Conservation (phyloP, 2,797 vertebrate species). For the Sebastes alutus region DNA sequence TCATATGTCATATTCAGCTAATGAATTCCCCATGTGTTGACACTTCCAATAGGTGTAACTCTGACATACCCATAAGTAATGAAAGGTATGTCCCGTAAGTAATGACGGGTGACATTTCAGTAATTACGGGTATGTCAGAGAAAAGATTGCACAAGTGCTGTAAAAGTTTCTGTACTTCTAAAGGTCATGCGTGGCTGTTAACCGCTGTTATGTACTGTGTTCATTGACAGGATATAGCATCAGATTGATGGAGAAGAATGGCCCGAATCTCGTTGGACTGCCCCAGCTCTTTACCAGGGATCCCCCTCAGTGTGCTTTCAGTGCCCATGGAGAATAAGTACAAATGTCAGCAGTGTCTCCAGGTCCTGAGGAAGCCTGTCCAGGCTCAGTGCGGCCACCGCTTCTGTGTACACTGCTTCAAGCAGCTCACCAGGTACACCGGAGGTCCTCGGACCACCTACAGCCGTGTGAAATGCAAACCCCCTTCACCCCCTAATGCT, state of each 20-base stretch:
- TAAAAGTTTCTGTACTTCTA: neutral
- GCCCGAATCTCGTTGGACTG: conserved; percentile 85
- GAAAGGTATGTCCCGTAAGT: neutral
- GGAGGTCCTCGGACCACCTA: conserved; percentile 44
- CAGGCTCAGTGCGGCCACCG: conserved; percentile 97
- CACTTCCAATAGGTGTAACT: neutral
- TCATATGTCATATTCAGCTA: neutral
- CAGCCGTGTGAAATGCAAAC: conserved; percentile 43
- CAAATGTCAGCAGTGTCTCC: conserved; percentile 93
- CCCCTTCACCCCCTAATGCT: conserved; percentile 4
- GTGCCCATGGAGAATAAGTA: conserved; percentile 94
- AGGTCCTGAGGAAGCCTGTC: conserved; percentile 91
- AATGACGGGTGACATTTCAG: neutral
- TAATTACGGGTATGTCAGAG: neutral
- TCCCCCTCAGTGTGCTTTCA: conserved; percentile 90
- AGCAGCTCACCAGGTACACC: conserved; percentile 91
- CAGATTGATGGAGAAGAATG: conserved; percentile 85
- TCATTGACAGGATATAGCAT: conserved; percentile 54
- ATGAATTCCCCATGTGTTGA: neutral
- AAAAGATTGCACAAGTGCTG: neutral
- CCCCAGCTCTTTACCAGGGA: conserved; percentile 87
- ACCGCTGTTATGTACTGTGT: conserved; percentile 3
- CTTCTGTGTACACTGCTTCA: conserved; percentile 93
- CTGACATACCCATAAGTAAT: neutral
- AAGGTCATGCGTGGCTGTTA: neutral